phyloP scores from a whole-genome alignment of 2,113 vertebrate genomes.

The Ptychochromis oligacanthus region DNA sequence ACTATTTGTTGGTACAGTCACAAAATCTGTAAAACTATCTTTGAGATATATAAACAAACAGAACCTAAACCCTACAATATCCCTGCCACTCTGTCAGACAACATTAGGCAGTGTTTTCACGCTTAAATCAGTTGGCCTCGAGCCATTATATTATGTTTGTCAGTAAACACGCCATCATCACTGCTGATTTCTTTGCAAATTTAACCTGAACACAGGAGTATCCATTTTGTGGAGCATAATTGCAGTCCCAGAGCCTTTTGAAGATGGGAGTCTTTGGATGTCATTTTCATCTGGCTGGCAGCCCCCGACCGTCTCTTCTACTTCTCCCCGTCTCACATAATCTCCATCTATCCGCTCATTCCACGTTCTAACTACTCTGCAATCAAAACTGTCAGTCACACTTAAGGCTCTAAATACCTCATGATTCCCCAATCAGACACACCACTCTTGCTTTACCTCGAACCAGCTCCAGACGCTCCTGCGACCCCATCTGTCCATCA shows the following conservation, averaged over 20 bases:
- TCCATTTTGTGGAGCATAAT: constrained; percentile 27
- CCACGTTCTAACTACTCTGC: constrained; percentile 43
- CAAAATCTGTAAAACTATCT: neutral
- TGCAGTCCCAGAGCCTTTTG: constrained; percentile 6
- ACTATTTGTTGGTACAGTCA: neutral
- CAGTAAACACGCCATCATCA: constrained; percentile 8
- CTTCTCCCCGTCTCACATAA: constrained; percentile 46
- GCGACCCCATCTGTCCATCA: constrained; percentile 55
- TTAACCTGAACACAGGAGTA: constrained; percentile 7
- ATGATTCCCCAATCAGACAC: constrained; percentile 60
- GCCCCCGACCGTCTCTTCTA: constrained; percentile 2
- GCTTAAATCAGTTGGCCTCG: constrained; percentile 20
- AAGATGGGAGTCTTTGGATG: constrained; percentile 18
- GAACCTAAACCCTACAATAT: neutral
- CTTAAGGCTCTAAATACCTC: constrained; percentile 63
- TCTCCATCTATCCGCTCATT: constrained; percentile 57
- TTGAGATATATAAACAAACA: neutral
- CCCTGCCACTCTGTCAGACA: neutral
- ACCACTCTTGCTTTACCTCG: constrained; percentile 31
- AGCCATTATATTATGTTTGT: constrained; percentile 18
- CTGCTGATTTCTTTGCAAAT: constrained; percentile 4
- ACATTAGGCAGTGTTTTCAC: neutral
- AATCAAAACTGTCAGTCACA: constrained; percentile 74
- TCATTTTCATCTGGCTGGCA: constrained; percentile 42
- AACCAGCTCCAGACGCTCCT: constrained; percentile 15